Conservation (phyloP, 2,797 vertebrate species). For the Cygnus olor region DNA sequence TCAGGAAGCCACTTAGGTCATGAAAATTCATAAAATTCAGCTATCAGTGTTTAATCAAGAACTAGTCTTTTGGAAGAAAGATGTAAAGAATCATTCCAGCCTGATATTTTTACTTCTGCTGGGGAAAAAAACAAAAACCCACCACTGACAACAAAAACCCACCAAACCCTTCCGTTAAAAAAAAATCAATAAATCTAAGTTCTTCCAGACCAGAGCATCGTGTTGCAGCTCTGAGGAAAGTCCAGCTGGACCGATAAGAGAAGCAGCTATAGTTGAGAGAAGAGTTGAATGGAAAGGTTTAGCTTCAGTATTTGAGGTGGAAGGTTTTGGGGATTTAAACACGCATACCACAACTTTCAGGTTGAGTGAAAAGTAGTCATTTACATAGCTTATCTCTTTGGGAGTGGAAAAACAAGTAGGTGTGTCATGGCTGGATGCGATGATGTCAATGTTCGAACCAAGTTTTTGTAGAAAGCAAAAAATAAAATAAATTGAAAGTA, state of each 20-base stretch:
- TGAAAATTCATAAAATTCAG: neutral
- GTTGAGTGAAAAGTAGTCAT: constrained; percentile 46
- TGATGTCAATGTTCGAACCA: neutral
- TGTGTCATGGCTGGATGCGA: neutral
- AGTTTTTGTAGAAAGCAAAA: neutral
- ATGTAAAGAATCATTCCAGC: neutral
- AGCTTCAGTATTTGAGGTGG: constrained; percentile 35
- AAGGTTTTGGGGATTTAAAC: constrained; percentile 9
- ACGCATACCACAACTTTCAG: neutral
- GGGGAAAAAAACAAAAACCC: neutral
- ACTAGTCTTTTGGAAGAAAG: neutral
- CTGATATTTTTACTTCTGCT: neutral
- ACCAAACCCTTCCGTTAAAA: neutral
- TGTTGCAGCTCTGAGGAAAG: constrained; percentile 10
- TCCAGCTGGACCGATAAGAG: constrained; percentile 55
- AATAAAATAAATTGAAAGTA: neutral
- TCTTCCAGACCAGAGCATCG: constrained; percentile 11
- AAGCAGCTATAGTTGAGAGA: constrained; percentile 53
- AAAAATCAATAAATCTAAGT: constrained; percentile 29
- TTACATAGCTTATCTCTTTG: neutral
- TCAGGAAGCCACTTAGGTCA: neutral
- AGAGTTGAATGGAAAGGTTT: constrained; percentile 20
- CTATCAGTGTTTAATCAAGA: neutral
- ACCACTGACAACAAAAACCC: no score
- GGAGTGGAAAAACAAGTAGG: neutral